These are phyloP conservation scores for Marasmarcha lunaedactyla DNA, from an alignment of 2,888 invertebrate genomes.

Conservation along the genomic window DNA sequence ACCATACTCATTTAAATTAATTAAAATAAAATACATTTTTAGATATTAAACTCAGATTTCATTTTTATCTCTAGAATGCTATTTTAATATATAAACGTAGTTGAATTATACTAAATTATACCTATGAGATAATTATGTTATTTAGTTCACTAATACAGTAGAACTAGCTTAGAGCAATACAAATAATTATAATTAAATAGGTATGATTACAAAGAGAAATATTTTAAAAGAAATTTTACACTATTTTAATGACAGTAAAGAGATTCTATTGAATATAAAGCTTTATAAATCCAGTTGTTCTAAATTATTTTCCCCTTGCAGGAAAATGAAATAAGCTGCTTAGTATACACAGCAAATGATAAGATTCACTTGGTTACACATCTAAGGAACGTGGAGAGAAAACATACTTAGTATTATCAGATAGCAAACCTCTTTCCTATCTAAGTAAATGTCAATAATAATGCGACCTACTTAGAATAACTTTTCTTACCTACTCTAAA, in stretches of 20 bases:
- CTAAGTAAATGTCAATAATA: too few relatives aligned
- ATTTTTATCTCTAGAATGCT: constrained; percentile 30
- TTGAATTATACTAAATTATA: constrained; percentile 28
- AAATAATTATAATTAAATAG: too few relatives aligned
- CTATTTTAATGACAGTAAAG: background rate
- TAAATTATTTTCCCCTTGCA: too few relatives aligned
- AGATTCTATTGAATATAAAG: too few relatives aligned
- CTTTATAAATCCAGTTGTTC: too few relatives aligned
- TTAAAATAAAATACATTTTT: constrained; percentile 21
- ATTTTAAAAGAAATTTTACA: background rate
- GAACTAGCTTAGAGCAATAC: constrained; percentile 34
- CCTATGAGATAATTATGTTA: constrained; percentile 29
- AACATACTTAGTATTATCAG: too few relatives aligned
- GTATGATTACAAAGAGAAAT: too few relatives aligned
- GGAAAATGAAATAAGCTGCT: too few relatives aligned
- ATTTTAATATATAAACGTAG: constrained; percentile 40
- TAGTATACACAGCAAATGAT: too few relatives aligned
- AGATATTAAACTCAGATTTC: constrained; percentile 26
- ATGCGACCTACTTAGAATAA: constrained; percentile 6
- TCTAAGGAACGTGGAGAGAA: too few relatives aligned
- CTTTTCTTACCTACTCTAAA: constrained; percentile 4
- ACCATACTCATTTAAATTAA: constrained; percentile 19
- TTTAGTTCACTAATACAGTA: constrained; percentile 30
- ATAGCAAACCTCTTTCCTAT: too few relatives aligned
- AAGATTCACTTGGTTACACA: too few relatives aligned